Evolutionary conservation across 2,113 vertebrate species (phyloP).

Genomic region (Nanorana parkeri): DNA sequence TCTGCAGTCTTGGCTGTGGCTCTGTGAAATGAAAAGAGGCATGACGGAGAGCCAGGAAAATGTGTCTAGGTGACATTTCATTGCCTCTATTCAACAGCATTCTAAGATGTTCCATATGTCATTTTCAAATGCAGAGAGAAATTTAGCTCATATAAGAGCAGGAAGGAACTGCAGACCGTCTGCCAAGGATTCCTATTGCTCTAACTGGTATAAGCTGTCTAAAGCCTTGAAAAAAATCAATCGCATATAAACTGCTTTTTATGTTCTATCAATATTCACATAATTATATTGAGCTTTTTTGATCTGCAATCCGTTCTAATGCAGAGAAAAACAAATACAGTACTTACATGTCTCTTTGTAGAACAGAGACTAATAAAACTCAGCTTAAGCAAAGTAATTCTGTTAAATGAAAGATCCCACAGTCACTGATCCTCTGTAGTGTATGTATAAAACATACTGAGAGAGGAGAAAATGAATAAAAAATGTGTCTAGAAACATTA

Average conservation of each 20-base stretch:
- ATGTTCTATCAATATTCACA: slow-evolving; percentile 38
- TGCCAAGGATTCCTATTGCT: slow-evolving; percentile 33
- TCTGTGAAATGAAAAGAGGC: slow-evolving; percentile 7
- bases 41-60: slow-evolving; percentile 36
- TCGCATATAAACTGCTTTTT: slow-evolving; percentile 42
- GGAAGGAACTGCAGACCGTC: slow-evolving; percentile 23
- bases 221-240: slow-evolving; percentile 39
- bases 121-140: slow-evolving; percentile 11
- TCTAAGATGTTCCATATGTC: slow-evolving; percentile 44
- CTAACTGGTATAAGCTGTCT: slow-evolving; percentile 21
- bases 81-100: slow-evolving; percentile 22
- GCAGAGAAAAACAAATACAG: slow-evolving; percentile 30
- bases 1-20: not conserved
- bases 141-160: slow-evolving; percentile 20
- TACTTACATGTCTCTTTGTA: not conserved
- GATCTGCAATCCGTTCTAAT: slow-evolving; percentile 42
- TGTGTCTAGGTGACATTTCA: slow-evolving; percentile 45
- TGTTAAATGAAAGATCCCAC: slow-evolving; percentile 8
- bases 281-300: slow-evolving; percentile 43
- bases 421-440: not conserved
- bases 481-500: not conserved
- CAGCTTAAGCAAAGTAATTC: slow-evolving; percentile 7
- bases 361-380: not conserved
- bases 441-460: no score
- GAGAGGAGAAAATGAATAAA: no score